Base-by-base conservation (phyloP, 2,888 invertebrate genomes). In the Microctonus hyperodae region DNA sequence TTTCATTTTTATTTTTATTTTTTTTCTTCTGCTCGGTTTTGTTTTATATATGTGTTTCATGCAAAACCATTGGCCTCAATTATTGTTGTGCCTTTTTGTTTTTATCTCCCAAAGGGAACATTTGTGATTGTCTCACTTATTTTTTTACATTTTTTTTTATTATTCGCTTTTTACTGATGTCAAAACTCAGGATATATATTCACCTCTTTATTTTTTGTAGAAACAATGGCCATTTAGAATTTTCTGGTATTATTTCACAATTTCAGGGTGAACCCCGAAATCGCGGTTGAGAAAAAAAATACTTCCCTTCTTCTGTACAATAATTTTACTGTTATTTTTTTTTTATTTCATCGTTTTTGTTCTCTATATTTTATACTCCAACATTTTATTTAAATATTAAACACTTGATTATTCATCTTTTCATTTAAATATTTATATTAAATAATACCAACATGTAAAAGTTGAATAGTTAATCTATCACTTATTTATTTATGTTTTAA, bases 191-290 rank as follows among this genome's bases (percentile, higher is more conserved):
- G 20, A 20, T 11, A 40, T 25, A 60, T n/a, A 44, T 60, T 60
- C 20, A 2, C 11, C 11, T n/a, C 1, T n/a, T n/a, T 37, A n/a
- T 13, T n/a, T 37, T 20, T 56, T 22, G 25, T 9, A 31, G n/a
- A 28, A 60, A 60, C 59, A 60, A 60, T 48, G 31, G 59, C 59
- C 59, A 60, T 60, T 48, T 55, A 55, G 55, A 10, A 55, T 55
- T 55, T 44, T 55, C 31, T 33, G 20, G 20, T 55, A 28, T 55
- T 60, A 60, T 44, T 60, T 48, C 59, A 60, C 59, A 25, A 40
- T 58, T 58, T 40, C 6, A 22, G 40, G 58, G 37, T 40, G 58
- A 58, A n/a, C 33, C 13, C 9, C 13, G 40, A 58, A 37, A 40
- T 23, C 11, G 40, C 40, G 25, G 22, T 40, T 35, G 58, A 37